Conservation (phyloP, 2,113 vertebrate species). For the Sialia sialis region DNA sequence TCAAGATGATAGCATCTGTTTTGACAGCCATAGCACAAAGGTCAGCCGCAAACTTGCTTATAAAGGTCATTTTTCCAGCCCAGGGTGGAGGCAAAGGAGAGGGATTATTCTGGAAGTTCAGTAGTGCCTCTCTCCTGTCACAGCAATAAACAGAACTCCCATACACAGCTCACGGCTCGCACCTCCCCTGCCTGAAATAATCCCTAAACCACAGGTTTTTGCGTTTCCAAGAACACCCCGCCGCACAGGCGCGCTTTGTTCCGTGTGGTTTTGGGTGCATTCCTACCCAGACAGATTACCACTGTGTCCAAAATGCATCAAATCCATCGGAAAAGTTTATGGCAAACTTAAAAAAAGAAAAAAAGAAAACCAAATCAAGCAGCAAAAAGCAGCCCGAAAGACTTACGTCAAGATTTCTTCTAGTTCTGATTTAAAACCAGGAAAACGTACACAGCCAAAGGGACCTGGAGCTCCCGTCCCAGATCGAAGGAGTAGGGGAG, state of each 20-base stretch:
- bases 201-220: constrained; percentile 9
- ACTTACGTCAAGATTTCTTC: neutral
- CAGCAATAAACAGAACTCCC: neutral
- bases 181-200: neutral
- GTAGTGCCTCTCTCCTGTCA: neutral
- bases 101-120: neutral
- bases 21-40: neutral
- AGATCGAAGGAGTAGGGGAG: neutral
- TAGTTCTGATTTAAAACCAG: neutral
- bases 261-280: neutral
- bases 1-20: neutral
- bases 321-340: neutral
- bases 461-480: neutral
- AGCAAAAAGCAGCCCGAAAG: neutral
- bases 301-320: neutral
- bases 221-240: neutral
- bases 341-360: neutral
- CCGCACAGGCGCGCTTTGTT: neutral
- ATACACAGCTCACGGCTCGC: neutral
- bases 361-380: neutral
- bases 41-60: neutral
- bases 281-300: neutral
- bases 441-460: neutral
- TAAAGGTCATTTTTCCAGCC: constrained; percentile 11
- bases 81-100: neutral